Conservation (phyloP, 30 jellyfish, hydroid and myxozoan genomes). For the Aurelia sp. region DNA sequence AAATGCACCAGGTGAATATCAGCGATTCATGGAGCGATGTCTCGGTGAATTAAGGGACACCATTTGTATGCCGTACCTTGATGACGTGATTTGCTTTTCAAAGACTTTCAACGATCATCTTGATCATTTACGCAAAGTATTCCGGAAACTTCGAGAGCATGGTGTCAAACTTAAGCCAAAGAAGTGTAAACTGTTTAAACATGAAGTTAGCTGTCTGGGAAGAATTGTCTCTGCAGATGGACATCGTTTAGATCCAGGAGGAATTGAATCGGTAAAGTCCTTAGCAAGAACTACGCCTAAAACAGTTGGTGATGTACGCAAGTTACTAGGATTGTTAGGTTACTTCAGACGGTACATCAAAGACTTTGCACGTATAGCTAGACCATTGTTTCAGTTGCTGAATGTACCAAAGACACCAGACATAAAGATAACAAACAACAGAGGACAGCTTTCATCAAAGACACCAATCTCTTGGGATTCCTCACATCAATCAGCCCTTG, state of each 20-base stretch:
- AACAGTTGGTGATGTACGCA: slow-evolving; percentile 30
- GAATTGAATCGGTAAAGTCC: slow-evolving; percentile 31
- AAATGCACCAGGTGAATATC: too few species aligned
- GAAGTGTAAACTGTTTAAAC: too few species aligned
- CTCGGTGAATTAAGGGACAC: too few species aligned
- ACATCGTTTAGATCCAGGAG: not conserved
- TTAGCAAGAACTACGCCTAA: slow-evolving; percentile 3
- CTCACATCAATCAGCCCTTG: slow-evolving; percentile 3
- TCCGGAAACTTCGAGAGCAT: too few species aligned
- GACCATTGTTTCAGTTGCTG: slow-evolving; percentile 45
- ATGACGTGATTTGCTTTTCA: slow-evolving; percentile 28
- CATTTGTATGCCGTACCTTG: slow-evolving; percentile 15
- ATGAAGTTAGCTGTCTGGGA: too few species aligned
- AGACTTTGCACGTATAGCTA: slow-evolving; percentile 35
- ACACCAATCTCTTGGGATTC: slow-evolving; percentile 13
- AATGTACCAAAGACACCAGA: slow-evolving; percentile 15
- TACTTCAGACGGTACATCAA: slow-evolving; percentile 32
- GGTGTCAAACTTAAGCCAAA: too few species aligned
- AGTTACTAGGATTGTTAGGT: slow-evolving; percentile 39
- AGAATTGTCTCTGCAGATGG: slow-evolving; percentile 32
- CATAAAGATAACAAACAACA: not conserved
- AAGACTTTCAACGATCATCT: slow-evolving; percentile 39
- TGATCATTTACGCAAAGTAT: slow-evolving; percentile 9
- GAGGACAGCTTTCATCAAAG: slow-evolving; percentile 22
- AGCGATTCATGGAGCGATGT: too few species aligned